Conservation (phyloP, 2,888 invertebrate species). For the Ophion slaviceki region DNA sequence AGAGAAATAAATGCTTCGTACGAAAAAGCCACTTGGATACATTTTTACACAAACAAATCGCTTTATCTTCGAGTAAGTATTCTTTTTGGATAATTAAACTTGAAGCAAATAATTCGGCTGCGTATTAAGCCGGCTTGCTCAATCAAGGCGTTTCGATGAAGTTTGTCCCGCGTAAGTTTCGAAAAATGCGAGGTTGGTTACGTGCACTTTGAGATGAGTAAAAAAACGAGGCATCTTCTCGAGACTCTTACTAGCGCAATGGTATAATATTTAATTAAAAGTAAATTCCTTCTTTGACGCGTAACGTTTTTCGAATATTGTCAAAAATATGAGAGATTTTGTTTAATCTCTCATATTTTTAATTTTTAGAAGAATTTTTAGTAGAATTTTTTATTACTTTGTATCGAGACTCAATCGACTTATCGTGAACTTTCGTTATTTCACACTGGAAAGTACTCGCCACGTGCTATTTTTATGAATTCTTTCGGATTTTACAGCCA, state of each 20-base stretch:
- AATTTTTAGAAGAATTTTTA: too few relatives aligned
- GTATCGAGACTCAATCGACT: neutral
- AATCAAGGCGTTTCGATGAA: neutral
- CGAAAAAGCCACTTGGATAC: neutral
- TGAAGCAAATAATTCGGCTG: too few relatives aligned
- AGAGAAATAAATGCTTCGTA: neutral
- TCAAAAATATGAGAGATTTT: neutral
- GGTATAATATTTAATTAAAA: neutral
- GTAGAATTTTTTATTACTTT: too few relatives aligned
- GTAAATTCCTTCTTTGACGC: neutral
- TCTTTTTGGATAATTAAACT: neutral
- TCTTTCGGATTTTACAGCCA: neutral
- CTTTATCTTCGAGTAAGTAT: neutral
- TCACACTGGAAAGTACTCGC: neutral
- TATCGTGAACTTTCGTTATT: neutral
- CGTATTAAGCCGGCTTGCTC: too few relatives aligned
- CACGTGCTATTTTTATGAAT: neutral
- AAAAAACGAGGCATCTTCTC: neutral
- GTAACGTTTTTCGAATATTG: neutral
- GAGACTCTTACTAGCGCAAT: neutral
- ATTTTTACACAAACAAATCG: neutral
- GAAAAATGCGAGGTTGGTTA: neutral
- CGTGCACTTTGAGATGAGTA: neutral
- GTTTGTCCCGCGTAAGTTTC: neutral
- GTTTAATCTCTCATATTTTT: too few relatives aligned